phyloP scores from a whole-genome alignment of 2,888 invertebrate species.

The Nemurella pictetii region DNA sequence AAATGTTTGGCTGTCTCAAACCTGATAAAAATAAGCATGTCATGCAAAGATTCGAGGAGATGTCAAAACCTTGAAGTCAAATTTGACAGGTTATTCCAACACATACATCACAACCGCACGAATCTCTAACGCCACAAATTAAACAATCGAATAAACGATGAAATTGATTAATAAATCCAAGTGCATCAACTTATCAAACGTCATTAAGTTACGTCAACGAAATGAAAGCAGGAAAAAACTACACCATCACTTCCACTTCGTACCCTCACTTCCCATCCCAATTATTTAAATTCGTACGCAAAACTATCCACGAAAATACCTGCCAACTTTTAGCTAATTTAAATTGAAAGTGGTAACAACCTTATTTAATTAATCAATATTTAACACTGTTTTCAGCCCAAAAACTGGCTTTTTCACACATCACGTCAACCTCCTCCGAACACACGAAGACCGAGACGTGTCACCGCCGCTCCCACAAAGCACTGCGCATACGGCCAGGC shows the following conservation, averaged over 20 bases:
- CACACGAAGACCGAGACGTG: not conserved
- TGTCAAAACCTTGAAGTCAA: not conserved
- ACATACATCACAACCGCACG: not conserved
- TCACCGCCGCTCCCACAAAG: not conserved
- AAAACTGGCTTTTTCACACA: not conserved
- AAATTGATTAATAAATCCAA: not conserved
- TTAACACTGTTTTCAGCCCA: not conserved
- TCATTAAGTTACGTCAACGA: not conserved
- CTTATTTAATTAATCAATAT: not conserved
- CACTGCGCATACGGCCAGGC: not conserved
- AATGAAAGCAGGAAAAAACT: not conserved
- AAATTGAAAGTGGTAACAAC: not conserved
- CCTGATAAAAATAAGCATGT: not conserved
- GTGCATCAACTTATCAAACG: not conserved
- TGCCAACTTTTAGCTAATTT: not conserved
- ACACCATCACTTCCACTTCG: not conserved
- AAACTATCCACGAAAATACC: not conserved
- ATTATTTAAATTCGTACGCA: not conserved
- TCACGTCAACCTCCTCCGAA: conserved; percentile 14
- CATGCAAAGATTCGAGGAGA: not conserved
- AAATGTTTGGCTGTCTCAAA: not conserved
- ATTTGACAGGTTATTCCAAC: not conserved
- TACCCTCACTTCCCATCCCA: not conserved
- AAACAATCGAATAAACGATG: not conserved
- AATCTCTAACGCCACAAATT: not conserved